A percentile compares a stretch with the other conserved stretches of the same genome.
phyloP scores from a whole-genome alignment of 2,797 vertebrate species.

The Leptodactylus fallax region DNA sequence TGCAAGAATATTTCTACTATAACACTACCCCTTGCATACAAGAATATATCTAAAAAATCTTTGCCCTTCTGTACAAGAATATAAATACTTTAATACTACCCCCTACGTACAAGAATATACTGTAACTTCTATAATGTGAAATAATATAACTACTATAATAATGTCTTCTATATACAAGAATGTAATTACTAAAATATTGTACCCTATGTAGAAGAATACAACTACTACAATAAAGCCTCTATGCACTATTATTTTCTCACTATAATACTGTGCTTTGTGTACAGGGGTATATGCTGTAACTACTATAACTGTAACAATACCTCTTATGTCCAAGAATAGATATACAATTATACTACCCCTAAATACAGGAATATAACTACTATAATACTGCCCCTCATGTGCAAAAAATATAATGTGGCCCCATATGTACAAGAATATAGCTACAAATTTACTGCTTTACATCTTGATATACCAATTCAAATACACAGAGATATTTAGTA shows the following conservation, averaged over 20 bases:
- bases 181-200: slow-evolving; percentile 1
- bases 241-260: no score
- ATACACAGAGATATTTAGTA: no score
- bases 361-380: not conserved
- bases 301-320: no score
- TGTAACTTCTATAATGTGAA: no score
- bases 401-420: not conserved
- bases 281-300: no score
- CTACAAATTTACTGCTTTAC: not conserved
- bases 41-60: not conserved
- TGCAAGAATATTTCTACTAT: not conserved
- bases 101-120: not conserved
- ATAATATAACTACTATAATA: slow-evolving; percentile 18
- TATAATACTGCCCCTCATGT: not conserved
- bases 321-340: not conserved
- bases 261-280: no score
- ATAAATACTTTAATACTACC: not conserved
- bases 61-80: not conserved
- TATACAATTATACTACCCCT: not conserved
- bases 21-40: not conserved
- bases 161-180: not conserved
- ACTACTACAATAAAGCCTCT: no score
- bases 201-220: no score
- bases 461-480: no score
- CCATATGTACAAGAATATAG: not conserved